These are phyloP conservation scores for Eupeodes latifasciatus DNA, from an alignment of 2,888 invertebrate genomes.

Conservation along the genomic window DNA sequence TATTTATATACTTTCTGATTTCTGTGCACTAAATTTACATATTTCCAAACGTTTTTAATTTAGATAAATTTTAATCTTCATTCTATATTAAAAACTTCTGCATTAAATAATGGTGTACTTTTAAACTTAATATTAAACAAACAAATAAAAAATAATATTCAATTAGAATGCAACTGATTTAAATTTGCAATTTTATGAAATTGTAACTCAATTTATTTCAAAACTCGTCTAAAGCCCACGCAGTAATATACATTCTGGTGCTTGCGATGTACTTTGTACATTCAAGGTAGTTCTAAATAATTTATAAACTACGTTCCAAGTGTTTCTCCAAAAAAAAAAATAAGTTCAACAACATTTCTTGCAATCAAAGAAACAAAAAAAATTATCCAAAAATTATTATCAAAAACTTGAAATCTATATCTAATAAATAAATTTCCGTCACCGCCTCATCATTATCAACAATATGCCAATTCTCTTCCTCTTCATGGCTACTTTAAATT, in stretches of 20 bases:
- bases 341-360: slow-evolving; percentile 8
- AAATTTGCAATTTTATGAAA: too few relatives aligned
- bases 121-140: too few relatives aligned
- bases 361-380: not conserved
- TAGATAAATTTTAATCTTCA: too few relatives aligned
- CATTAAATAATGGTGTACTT: too few relatives aligned
- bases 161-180: too few relatives aligned
- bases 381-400: not conserved
- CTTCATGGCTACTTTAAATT: not conserved
- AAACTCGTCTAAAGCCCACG: not conserved
- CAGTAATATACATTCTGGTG: not conserved
- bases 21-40: too few relatives aligned
- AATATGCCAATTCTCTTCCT: not conserved
- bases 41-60: too few relatives aligned
- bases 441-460: not conserved
- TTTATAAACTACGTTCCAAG: not conserved
- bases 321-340: too few relatives aligned
- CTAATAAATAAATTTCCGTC: slow-evolving; percentile 12
- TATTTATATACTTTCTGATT: too few relatives aligned
- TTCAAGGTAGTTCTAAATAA: not conserved
- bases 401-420: not conserved
- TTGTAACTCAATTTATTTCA: not conserved
- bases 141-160: too few relatives aligned
- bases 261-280: not conserved
- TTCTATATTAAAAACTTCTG: too few relatives aligned